Conservation (phyloP, 1,140 invertebrate species). For the Bombus picipes region DNA sequence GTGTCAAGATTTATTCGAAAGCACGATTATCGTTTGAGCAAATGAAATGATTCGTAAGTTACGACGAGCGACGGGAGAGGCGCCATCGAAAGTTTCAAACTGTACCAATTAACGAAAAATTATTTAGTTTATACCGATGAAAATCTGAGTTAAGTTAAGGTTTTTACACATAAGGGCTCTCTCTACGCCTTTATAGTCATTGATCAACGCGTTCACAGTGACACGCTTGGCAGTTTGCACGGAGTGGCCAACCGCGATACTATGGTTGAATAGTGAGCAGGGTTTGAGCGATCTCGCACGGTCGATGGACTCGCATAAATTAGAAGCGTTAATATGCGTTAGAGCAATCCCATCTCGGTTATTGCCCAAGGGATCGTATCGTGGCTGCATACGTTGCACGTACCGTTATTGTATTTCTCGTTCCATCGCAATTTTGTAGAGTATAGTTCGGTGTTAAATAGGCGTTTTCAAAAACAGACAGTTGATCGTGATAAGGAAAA, state of each 20-base stretch:
- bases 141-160: background rate
- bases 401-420: slow-evolving; percentile 39
- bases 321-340: slow-evolving; percentile 73
- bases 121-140: slow-evolving; percentile 50
- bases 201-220: slow-evolving; percentile 65
- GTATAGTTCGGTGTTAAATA: slow-evolving; percentile 17
- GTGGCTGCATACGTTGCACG: slow-evolving; percentile 12
- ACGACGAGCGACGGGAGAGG: too few species aligned
- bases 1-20: background rate
- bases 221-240: slow-evolving; percentile 60
- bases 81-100: background rate
- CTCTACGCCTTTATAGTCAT: slow-evolving; percentile 61
- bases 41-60: background rate
- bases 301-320: slow-evolving; percentile 72
- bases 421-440: background rate
- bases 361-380: slow-evolving; percentile 62
- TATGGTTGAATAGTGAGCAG: slow-evolving; percentile 35
- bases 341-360: slow-evolving; percentile 68
- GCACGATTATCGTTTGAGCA: background rate
- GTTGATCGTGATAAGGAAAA: background rate
- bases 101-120: slow-evolving; percentile 10
- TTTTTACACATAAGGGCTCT: slow-evolving; percentile 39
- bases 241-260: slow-evolving; percentile 57
- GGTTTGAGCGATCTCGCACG: slow-evolving; percentile 65
- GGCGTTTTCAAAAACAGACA: background rate